Evolutionary conservation across 2,797 vertebrate genomes (phyloP).

Genomic region (Thaleichthys pacificus): DNA sequence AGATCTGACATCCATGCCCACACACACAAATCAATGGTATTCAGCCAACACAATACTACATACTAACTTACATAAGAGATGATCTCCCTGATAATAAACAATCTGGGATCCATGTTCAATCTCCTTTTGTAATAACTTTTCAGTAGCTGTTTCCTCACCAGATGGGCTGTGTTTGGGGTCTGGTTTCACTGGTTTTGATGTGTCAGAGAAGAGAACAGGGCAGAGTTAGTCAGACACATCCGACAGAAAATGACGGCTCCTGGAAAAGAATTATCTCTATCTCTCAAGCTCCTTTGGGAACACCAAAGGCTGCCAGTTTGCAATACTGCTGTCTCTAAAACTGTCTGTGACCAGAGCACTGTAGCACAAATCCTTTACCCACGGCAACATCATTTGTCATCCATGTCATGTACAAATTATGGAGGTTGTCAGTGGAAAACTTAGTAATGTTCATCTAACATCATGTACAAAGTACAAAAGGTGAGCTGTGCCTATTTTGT

Average conservation of each 20-base stretch:
- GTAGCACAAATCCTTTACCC: conserved; percentile 49
- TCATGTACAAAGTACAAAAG: conserved; percentile 3
- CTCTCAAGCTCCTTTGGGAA: conserved; percentile 54
- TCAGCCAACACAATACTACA: background rate
- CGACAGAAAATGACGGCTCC: conserved; percentile 49
- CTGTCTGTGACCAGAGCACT: conserved; percentile 41
- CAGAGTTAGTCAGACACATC: conserved; percentile 36
- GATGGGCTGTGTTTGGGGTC: background rate
- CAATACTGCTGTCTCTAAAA: conserved; percentile 41
- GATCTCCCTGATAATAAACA: background rate
- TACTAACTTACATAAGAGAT: conserved; percentile 1
- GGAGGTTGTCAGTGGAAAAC: too few relatives aligned
- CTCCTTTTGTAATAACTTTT: background rate
- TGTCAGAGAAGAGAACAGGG: background rate
- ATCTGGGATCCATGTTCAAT: background rate
- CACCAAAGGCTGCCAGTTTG: conserved; percentile 52
- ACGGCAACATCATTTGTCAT: conserved; percentile 37
- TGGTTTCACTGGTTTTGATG: conserved; percentile 10
- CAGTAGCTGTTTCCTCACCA: background rate
- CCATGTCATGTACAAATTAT: background rate
- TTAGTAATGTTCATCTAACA: background rate
- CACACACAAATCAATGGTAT: background rate
- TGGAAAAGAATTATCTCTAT: conserved; percentile 64
- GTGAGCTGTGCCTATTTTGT: conserved; percentile 1
- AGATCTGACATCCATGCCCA: conserved; percentile 8